Evolutionary conservation across 1,140 invertebrate genomes (phyloP).

Genomic region (Leptinotarsa undecemlineata): DNA sequence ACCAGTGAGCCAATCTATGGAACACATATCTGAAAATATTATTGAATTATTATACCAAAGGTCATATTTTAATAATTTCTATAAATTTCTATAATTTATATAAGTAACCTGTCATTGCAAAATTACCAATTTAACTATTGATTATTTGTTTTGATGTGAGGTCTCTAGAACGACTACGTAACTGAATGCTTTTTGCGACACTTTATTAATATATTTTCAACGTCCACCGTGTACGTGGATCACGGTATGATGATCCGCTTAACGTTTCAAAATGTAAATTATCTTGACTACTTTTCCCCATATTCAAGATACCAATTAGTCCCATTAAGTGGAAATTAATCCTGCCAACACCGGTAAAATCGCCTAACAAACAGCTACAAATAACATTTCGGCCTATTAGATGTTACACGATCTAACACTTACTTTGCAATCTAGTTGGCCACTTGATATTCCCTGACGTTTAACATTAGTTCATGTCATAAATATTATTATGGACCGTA

Average conservation of each 20-base stretch:
- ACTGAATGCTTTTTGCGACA: too few species aligned
- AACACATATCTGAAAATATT: too few species aligned
- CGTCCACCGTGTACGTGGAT: too few species aligned
- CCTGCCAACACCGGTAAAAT: constrained; percentile 18
- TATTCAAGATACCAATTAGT: constrained; percentile 24
- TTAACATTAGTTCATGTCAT: constrained; percentile 30
- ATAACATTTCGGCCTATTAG: constrained; percentile 27
- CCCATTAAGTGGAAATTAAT: constrained; percentile 26
- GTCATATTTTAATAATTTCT: too few species aligned
- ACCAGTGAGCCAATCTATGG: too few species aligned
- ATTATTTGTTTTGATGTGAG: too few species aligned
- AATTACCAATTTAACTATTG: too few species aligned
- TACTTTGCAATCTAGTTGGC: constrained; percentile 27
- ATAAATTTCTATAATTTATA: too few species aligned
- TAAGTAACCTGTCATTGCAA: too few species aligned
- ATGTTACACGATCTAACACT: constrained; percentile 28
- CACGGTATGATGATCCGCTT: neutral
- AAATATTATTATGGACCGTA: constrained; percentile 28
- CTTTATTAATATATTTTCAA: too few species aligned
- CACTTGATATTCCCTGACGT: constrained; percentile 29
- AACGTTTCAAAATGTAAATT: constrained; percentile 9
- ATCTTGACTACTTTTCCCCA: neutral
- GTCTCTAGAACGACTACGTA: too few species aligned
- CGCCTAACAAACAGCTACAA: constrained; percentile 20
- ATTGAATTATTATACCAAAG: too few species aligned